Percentiles rank a stretch among this genome's conserved stretches.
phyloP scores from a whole-genome alignment of 2,113 vertebrate species.

The Ageneiosus marmoratus region DNA sequence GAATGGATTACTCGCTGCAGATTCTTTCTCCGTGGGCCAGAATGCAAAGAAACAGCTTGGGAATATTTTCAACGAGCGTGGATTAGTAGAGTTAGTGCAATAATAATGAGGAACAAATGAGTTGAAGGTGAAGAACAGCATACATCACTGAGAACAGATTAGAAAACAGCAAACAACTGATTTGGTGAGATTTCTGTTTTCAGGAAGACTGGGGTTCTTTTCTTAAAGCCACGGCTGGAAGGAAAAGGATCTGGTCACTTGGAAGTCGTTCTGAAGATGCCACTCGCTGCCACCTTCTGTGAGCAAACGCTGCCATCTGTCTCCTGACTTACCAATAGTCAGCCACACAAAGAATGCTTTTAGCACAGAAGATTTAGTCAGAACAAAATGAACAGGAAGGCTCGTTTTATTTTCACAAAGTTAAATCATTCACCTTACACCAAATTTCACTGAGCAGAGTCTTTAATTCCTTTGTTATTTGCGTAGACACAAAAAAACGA shows the following conservation, averaged over 20 bases:
- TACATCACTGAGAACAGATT: background rate
- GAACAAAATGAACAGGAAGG: background rate
- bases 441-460: background rate
- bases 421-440: background rate
- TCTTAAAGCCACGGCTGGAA: background rate
- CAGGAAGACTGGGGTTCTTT: background rate
- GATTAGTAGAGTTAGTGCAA: background rate
- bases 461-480: background rate
- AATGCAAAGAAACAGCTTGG: background rate
- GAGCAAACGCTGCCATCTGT: slow-evolving; percentile 23
- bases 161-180: no score
- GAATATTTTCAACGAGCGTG: background rate
- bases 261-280: slow-evolving; percentile 10
- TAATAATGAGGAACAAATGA: background rate
- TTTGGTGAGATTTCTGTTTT: background rate
- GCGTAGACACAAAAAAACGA: background rate
- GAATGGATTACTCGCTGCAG: slow-evolving; percentile 22
- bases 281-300: slow-evolving; percentile 23
- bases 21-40: background rate
- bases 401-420: background rate
- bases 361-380: background rate
- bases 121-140: background rate
- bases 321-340: background rate
- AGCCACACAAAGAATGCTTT: background rate
- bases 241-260: background rate